Conservation (phyloP, 1,140 invertebrate genomes). For the Dryas iulia region DNA sequence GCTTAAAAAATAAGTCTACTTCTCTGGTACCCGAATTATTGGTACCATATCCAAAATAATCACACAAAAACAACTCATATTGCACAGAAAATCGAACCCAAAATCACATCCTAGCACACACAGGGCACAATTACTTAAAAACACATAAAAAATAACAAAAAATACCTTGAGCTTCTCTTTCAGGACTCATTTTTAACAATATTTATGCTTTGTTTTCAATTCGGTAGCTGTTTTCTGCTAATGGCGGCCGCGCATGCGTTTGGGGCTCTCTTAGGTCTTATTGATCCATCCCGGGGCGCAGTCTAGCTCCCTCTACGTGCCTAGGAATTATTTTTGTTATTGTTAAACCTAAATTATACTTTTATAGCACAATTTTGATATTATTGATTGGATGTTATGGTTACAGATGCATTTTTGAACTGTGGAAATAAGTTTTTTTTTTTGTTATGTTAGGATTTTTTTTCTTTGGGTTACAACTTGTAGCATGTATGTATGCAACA, state of each 20-base stretch:
- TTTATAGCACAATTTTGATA: not conserved
- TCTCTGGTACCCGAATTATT: too few relatives aligned
- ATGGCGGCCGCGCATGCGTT: conserved; percentile 53
- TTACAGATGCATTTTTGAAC: not conserved
- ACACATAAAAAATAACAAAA: conserved; percentile 1
- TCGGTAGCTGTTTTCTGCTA: conserved; percentile 25
- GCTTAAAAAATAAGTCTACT: too few relatives aligned
- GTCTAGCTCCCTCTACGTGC: not conserved
- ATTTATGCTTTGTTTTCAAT: conserved; percentile 45
- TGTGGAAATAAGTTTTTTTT: too few relatives aligned
- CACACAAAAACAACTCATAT: not conserved
- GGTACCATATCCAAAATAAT: too few relatives aligned
- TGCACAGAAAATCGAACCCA: not conserved
- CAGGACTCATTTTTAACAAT: conserved; percentile 51
- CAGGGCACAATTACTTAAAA: not conserved
- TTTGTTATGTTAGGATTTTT: too few relatives aligned
- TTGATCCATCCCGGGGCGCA: conserved; percentile 52
- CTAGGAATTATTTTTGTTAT: not conserved
- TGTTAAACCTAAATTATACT: not conserved
- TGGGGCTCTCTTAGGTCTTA: conserved; percentile 34
- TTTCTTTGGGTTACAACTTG: too few relatives aligned
- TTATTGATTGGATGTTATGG: not conserved
- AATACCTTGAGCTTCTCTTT: conserved; percentile 53
- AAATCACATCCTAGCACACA: not conserved
- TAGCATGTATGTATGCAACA: too few relatives aligned